These are phyloP conservation scores for Lamellibrachia luymesi DNA, from an alignment of 1,140 invertebrate species.

Conservation along the genomic window DNA sequence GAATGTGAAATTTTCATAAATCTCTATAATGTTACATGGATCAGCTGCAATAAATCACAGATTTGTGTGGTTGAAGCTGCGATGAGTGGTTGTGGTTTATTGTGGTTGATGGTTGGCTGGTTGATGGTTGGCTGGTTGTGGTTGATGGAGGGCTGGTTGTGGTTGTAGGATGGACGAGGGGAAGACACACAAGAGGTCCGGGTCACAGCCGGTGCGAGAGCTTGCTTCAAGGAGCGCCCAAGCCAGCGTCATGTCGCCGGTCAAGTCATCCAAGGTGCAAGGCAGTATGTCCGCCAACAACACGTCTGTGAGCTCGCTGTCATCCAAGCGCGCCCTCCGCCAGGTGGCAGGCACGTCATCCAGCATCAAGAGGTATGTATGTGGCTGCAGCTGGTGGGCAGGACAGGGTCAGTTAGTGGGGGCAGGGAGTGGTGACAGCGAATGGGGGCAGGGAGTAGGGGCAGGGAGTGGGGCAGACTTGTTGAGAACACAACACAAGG, in stretches of 20 bases:
- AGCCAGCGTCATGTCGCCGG: constrained; percentile 40
- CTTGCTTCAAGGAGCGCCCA: constrained; percentile 47
- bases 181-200: constrained; percentile 48
- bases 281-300: background rate
- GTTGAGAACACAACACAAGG: too few species aligned
- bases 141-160: background rate
- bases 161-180: constrained; percentile 37
- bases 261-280: constrained; percentile 48
- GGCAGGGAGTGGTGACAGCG: too few species aligned
- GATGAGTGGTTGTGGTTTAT: background rate
- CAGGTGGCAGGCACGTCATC: background rate
- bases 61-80: background rate
- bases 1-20: too few species aligned
- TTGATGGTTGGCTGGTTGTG: background rate
- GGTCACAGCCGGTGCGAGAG: constrained; percentile 41
- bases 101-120: background rate
- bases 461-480: too few species aligned
- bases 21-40: background rate
- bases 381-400: background rate
- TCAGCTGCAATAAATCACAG: too few species aligned
- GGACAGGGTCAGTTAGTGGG: too few species aligned
- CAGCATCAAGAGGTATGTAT: background rate
- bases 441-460: too few species aligned
- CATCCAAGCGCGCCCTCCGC: background rate
- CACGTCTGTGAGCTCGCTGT: background rate